These are phyloP conservation scores for Cuculus canorus DNA, from an alignment of 2,797 vertebrate genomes.

Conservation along the genomic window DNA sequence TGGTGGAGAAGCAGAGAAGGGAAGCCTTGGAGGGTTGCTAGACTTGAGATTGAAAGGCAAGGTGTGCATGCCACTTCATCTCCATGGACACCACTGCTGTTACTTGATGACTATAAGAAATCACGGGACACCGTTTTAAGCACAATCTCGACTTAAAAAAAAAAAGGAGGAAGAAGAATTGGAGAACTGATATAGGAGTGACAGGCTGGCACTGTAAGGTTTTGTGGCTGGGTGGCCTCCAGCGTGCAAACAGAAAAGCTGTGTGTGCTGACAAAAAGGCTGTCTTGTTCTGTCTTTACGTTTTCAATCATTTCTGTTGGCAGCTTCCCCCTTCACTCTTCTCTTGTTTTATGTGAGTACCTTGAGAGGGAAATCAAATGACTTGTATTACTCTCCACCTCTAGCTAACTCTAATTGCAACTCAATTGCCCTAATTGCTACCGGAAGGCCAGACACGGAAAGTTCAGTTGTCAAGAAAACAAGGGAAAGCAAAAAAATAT, in stretches of 20 bases:
- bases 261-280: not conserved
- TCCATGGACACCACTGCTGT: not conserved
- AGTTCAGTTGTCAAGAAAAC: not conserved
- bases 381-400: not conserved
- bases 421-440: not conserved
- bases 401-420: not conserved
- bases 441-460: not conserved
- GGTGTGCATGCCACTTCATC: not conserved
- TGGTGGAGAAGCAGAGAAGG: not conserved
- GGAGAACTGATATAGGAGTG: not conserved
- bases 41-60: not conserved
- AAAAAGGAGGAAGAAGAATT: not conserved
- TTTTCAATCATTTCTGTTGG: not conserved
- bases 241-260: not conserved
- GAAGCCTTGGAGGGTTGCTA: not conserved
- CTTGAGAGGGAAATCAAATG: not conserved
- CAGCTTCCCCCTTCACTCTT: not conserved
- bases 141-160: not conserved
- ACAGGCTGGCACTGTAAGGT: fast-evolving
- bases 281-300: not conserved
- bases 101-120: not conserved
- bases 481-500: not conserved
- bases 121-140: not conserved
- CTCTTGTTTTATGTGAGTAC: not conserved
- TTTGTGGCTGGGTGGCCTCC: not conserved